phyloP scores from a whole-genome alignment of 2,797 vertebrate genomes.

The Trachurus trachurus region DNA sequence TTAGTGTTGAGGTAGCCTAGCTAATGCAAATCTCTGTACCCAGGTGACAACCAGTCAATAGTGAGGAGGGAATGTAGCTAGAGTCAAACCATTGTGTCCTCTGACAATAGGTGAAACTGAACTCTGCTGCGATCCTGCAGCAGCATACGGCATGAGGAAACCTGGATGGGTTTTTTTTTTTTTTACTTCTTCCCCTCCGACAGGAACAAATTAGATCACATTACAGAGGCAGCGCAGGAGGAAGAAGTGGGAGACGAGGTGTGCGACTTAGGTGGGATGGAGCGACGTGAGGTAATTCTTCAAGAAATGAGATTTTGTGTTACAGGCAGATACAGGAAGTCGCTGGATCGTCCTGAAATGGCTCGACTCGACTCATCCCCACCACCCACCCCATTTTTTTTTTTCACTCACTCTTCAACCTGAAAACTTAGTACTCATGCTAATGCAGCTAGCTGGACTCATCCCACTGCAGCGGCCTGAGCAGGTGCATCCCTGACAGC shows the following conservation, averaged over 20 bases:
- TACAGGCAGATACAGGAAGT: neutral
- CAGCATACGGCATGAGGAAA: neutral
- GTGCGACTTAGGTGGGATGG: constrained; percentile 1
- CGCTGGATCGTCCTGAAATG: neutral
- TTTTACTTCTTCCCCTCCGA: constrained; percentile 30
- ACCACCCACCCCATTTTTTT: too few species aligned
- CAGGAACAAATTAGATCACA: constrained; percentile 39
- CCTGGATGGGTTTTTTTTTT: constrained; percentile 9
- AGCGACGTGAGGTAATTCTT: neutral
- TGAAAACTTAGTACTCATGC: neutral
- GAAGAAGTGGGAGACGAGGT: neutral
- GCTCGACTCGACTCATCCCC: neutral
- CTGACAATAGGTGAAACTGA: constrained; percentile 31
- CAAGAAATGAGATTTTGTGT: neutral
- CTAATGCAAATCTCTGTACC: neutral
- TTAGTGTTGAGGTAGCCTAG: too few species aligned
- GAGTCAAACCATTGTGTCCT: constrained; percentile 6
- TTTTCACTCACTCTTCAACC: neutral
- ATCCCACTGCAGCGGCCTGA: constrained; percentile 10
- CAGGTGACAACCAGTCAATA: neutral
- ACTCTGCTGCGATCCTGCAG: constrained; percentile 29
- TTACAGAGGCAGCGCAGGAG: constrained; percentile 17
- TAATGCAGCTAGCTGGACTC: neutral
- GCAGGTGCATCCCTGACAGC: constrained; percentile 59
- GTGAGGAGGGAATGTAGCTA: neutral